These are phyloP conservation scores for Anisognathus igniventris DNA, from an alignment of 2,797 vertebrate species.

Conservation along the genomic window DNA sequence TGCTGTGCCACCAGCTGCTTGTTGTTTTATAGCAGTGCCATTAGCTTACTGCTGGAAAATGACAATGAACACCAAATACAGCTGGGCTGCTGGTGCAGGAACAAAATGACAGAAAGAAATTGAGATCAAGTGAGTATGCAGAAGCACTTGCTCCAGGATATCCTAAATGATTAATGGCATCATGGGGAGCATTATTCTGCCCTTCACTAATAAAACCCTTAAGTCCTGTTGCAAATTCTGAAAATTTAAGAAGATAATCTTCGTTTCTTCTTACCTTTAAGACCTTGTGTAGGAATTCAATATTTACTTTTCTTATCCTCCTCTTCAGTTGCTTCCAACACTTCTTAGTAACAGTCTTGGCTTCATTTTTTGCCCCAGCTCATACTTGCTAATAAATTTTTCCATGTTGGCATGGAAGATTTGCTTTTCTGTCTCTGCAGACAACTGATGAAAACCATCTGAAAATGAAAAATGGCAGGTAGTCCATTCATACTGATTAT, in stretches of 20 bases:
- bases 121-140: not conserved
- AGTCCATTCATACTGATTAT: not conserved
- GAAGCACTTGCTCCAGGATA: not conserved
- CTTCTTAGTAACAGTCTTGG: not conserved
- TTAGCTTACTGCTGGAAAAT: not conserved
- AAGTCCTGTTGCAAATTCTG: not conserved
- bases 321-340: not conserved
- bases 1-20: constrained; percentile 18
- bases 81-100: not conserved
- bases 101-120: not conserved
- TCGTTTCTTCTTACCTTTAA: not conserved
- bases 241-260: not conserved
- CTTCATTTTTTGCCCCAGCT: not conserved
- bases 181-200: not conserved
- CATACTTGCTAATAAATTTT: not conserved
- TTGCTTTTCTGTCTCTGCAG: not conserved
- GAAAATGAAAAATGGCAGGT: not conserved
- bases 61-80: not conserved
- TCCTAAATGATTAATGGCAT: not conserved
- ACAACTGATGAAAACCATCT: not conserved
- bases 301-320: not conserved
- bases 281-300: not conserved
- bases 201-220: not conserved
- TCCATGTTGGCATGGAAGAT: not conserved
- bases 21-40: not conserved